Evolutionary conservation across 2,113 vertebrate genomes (phyloP).

Genomic region (Pelobates fuscus): DNA sequence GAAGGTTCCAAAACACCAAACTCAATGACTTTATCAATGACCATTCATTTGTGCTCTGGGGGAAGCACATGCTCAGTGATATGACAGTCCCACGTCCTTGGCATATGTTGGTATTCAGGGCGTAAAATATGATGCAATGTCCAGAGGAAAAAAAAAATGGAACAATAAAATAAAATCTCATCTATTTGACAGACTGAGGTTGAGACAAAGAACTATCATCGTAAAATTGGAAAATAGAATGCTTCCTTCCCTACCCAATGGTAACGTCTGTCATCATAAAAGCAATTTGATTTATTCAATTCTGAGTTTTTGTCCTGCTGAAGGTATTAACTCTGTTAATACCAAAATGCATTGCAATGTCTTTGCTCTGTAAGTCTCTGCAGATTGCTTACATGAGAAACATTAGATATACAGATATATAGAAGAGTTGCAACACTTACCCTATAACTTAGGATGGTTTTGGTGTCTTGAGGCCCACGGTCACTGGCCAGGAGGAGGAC

Average conservation of each 20-base stretch:
- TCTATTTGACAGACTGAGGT: conserved; percentile 44
- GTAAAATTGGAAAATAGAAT: conserved; percentile 39
- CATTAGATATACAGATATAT: no score
- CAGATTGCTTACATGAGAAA: no score
- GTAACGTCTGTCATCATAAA: not conserved
- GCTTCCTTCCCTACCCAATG: not conserved
- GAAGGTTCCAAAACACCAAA: conserved; percentile 23
- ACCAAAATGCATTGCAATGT: not conserved
- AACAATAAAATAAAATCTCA: conserved; percentile 40
- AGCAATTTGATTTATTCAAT: conserved; percentile 5
- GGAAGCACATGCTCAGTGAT: conserved; percentile 24
- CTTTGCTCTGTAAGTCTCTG: no score
- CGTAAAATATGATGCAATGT: conserved; percentile 28
- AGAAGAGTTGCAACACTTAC: no score
- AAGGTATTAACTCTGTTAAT: not conserved
- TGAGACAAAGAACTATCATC: conserved; percentile 46
- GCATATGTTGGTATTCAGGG: conserved; percentile 47
- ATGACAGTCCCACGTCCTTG: conserved; percentile 31
- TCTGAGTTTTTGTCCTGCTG: not conserved
- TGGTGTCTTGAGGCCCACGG: no score
- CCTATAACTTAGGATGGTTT: no score
- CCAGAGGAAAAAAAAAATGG: conserved; percentile 24
- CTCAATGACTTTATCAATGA: conserved; percentile 21
- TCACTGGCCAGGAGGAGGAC: no score
- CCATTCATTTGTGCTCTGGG: not conserved